A percentile compares a stretch with the other conserved stretches of the same genome.
Conservation (phyloP, 2,888 invertebrate genomes). For the Eupelmus urozonus region DNA sequence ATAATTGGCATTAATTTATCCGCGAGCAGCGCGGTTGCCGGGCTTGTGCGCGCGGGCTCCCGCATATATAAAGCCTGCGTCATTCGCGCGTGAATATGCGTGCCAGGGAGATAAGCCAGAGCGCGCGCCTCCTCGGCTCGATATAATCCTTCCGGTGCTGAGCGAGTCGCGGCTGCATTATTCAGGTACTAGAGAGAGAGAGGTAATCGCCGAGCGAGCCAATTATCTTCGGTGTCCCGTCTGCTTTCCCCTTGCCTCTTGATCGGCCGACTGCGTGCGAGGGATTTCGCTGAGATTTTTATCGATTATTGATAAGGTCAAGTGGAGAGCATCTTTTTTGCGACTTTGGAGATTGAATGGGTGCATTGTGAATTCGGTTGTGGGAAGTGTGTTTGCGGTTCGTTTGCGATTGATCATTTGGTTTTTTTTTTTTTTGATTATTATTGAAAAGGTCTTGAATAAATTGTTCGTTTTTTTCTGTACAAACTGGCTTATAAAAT, state of each 20-base stretch:
- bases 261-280: too few species aligned
- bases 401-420: too few species aligned
- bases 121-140: not conserved
- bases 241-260: not conserved
- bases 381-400: too few species aligned
- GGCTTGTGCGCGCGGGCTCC: slow-evolving; percentile 20
- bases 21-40: not conserved
- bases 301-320: too few species aligned
- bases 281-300: too few species aligned
- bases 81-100: slow-evolving; percentile 4
- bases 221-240: slow-evolving; percentile 29
- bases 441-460: too few species aligned
- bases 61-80: slow-evolving; percentile 12
- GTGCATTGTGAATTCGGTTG: too few species aligned
- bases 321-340: too few species aligned
- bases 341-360: too few species aligned
- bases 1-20: slow-evolving; percentile 61
- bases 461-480: too few species aligned
- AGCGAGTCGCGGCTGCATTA: not conserved
- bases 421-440: too few species aligned
- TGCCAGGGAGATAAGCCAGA: slow-evolving; percentile 21
- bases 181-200: not conserved
- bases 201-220: slow-evolving; percentile 20
- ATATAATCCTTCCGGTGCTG: slow-evolving; percentile 41
- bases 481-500: too few species aligned